Evolutionary conservation across 2,113 vertebrate genomes (phyloP), one percentile per base, ranked within the genome.

Genomic region (Ariopsis seemanni): DNA sequence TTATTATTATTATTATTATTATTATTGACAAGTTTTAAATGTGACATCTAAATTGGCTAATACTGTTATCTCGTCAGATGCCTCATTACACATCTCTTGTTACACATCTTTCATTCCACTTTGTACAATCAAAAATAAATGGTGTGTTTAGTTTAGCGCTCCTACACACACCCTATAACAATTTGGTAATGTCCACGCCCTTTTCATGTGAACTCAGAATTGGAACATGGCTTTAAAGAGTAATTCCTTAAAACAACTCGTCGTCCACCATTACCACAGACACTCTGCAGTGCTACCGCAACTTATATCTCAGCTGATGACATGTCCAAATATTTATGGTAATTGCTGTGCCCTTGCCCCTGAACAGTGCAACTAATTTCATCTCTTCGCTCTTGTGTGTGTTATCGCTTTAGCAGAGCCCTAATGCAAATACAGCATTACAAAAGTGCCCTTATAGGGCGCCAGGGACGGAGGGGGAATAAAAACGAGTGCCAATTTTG

Each of bases 401-500:
- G 92, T 93, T 94, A 93, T 94, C 92, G 9, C 91, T 93, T 86
- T 87, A 87, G 42, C 87, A 74, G 85, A 78, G 30, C 86, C 93
- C 93, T 90, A 93, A 94, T 93, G 93, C 94, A 95, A 95, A 94
- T 94, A 95, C 88, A 85, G 89, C 91, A 93, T 93, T 94, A 94
- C 94, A 93, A 95, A 95, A 94, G 94, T 94, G 91, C 92, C 93
- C 92, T 95, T 95, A 94, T 95, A 92, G 92, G 89, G 22, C 86
- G 88, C 83, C 53, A 83, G 77, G 79, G 85, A 74, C 62, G 82
- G 62, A 60, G 84, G 72, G 90, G 91, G 91, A 92, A 87, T 93
- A 86, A 89, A 94, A 91, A 85, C 91, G 93, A 91, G 86, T 92
- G 94, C 93, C 94, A 94, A 93, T 93, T 95, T 93, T 93, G 94